Conservation (phyloP, 2,113 vertebrate species). For the Planiliza haematocheilus region DNA sequence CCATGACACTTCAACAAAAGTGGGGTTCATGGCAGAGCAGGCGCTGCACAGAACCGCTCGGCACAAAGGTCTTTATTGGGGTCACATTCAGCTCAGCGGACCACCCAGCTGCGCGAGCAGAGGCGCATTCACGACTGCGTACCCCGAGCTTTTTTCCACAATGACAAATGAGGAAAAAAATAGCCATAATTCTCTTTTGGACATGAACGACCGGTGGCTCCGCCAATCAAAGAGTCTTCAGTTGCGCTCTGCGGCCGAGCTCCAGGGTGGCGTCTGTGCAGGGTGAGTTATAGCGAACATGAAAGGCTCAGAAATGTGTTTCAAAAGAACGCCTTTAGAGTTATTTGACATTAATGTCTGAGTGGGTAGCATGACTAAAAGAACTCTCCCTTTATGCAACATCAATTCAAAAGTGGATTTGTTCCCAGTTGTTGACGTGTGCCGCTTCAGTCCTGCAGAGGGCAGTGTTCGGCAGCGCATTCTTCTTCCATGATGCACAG, state of each 20-base stretch:
- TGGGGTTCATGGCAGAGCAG: constrained; percentile 69
- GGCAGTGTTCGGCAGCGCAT: constrained; percentile 68
- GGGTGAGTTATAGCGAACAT: constrained; percentile 53
- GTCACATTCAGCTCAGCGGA: constrained; percentile 70
- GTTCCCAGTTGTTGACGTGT: not conserved
- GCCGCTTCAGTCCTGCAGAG: constrained; percentile 51
- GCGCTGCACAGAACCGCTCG: constrained; percentile 31
- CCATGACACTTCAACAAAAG: constrained; percentile 68
- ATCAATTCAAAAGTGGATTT: constrained; percentile 24
- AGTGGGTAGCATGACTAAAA: constrained; percentile 40
- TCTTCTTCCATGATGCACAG: too few species aligned
- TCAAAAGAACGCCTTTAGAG: constrained; percentile 17
- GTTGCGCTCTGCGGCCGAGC: constrained; percentile 41
- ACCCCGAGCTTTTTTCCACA: constrained; percentile 29
- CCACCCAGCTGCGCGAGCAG: constrained; percentile 77
- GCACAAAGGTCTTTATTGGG: constrained; percentile 68
- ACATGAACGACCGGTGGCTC: constrained; percentile 61
- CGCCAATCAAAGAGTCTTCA: constrained; percentile 62
- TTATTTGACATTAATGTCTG: constrained; percentile 28
- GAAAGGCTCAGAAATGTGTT: constrained; percentile 45
- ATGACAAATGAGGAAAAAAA: constrained; percentile 68
- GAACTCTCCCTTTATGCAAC: constrained; percentile 44
- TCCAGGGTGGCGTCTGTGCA: constrained; percentile 38
- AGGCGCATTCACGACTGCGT: constrained; percentile 56
- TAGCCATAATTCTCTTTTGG: constrained; percentile 68